Conservation (phyloP, 2,797 vertebrate genomes). For the Glossophaga mutica region DNA sequence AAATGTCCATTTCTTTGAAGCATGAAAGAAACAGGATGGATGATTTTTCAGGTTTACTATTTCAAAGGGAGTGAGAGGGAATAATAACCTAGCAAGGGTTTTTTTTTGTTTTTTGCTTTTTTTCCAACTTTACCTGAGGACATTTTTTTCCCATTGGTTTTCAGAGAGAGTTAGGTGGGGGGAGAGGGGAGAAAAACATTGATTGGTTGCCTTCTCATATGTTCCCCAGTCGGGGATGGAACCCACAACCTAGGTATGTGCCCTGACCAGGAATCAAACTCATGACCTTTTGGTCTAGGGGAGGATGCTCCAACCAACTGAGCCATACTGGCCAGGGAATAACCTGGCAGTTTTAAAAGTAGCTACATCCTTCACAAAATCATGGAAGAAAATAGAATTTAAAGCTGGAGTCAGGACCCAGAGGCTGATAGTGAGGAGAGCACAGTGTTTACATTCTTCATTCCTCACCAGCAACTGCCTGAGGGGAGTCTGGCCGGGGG, state of each 20-base stretch:
- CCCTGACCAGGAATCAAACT: background rate
- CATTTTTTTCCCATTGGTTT: too few relatives aligned
- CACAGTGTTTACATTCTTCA: rapidly evolving
- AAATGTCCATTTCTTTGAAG: background rate
- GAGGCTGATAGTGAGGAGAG: background rate
- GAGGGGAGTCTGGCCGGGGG: background rate
- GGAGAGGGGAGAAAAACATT: background rate
- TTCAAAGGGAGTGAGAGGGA: background rate
- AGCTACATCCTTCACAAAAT: background rate
- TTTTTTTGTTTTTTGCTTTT: background rate
- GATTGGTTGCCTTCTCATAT: background rate
- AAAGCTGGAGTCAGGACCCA: background rate
- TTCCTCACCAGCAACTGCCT: background rate
- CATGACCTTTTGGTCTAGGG: background rate
- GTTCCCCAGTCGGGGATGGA: too few relatives aligned
- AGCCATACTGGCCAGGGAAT: background rate
- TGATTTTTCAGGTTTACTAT: background rate
- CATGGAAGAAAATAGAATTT: background rate
- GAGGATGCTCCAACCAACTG: background rate
- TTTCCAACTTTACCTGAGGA: too few relatives aligned
- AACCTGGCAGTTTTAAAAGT: background rate
- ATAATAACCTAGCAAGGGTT: background rate
- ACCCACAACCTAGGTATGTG: background rate
- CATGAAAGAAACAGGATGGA: background rate
- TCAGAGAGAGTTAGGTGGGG: background rate